phyloP scores from a whole-genome alignment of 2,888 invertebrate species.

The Fragum fragum region DNA sequence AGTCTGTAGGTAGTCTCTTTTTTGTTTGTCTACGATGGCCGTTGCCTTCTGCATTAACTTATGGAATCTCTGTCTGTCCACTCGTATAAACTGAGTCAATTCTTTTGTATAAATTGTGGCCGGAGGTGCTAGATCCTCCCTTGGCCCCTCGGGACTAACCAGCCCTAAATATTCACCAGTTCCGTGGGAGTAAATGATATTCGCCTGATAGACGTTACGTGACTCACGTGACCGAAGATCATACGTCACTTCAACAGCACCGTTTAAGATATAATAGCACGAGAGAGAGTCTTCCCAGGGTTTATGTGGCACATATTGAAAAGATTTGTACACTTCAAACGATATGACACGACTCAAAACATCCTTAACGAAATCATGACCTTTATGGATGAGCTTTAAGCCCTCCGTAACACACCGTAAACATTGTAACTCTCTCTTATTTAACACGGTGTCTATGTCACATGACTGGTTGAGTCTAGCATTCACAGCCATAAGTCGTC shows the following conservation, averaged over 20 bases:
- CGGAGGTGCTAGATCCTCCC: slow-evolving; percentile 79
- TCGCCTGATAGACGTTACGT: slow-evolving; percentile 78
- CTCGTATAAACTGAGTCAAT: slow-evolving; percentile 75
- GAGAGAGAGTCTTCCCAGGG: slow-evolving; percentile 73
- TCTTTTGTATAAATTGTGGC: slow-evolving; percentile 79
- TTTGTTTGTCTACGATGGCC: slow-evolving; percentile 66
- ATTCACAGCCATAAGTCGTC: slow-evolving; percentile 75
- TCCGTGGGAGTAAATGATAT: slow-evolving; percentile 82
- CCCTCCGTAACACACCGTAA: slow-evolving; percentile 79
- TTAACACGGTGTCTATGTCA: slow-evolving; percentile 55
- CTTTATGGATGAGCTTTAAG: slow-evolving; percentile 77
- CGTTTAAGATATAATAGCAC: slow-evolving; percentile 80
- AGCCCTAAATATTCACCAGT: slow-evolving; percentile 81
- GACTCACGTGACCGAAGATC: slow-evolving; percentile 73
- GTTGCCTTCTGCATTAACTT: slow-evolving; percentile 66
- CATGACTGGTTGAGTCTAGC: slow-evolving; percentile 49
- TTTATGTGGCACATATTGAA: slow-evolving; percentile 75
- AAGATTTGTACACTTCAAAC: slow-evolving; percentile 74
- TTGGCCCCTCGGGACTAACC: slow-evolving; percentile 76
- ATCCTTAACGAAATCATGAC: slow-evolving; percentile 79
- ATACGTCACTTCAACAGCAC: slow-evolving; percentile 80
- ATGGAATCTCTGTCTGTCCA: slow-evolving; percentile 79
- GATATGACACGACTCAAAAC: slow-evolving; percentile 76
- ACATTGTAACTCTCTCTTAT: slow-evolving; percentile 71
- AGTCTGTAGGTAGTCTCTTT: slow-evolving; percentile 68